Conservation (phyloP, 2,113 vertebrate species). For the Lagopus leucura region DNA sequence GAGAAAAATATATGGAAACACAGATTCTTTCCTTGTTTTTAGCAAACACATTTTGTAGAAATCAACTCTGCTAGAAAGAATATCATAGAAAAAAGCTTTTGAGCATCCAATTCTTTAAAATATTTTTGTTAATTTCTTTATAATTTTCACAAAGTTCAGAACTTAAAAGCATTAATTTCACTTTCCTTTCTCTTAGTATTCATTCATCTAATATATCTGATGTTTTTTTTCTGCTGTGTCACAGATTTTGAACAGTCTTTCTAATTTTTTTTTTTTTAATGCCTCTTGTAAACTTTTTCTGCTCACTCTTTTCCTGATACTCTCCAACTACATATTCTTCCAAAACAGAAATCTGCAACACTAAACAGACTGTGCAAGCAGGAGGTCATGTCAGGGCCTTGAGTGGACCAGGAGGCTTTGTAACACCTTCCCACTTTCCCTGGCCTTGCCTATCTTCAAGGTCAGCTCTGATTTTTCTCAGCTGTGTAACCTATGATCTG, state of each 20-base stretch:
- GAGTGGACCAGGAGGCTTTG: neutral
- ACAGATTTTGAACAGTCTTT: neutral
- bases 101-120: neutral
- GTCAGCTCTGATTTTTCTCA: neutral
- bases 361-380: neutral
- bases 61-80: neutral
- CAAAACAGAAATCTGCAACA: neutral
- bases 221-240: neutral
- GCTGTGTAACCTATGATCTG: neutral
- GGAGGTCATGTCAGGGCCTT: neutral
- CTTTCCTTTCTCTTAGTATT: neutral
- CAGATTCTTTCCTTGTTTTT: neutral
- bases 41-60: neutral
- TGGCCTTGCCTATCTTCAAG: neutral
- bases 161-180: neutral
- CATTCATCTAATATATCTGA: neutral
- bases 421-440: neutral
- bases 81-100: neutral
- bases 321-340: neutral
- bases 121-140: neutral
- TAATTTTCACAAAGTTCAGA: neutral
- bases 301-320: neutral
- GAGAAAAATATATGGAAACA: neutral
- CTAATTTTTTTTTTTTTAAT: neutral
- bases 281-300: neutral